These are phyloP conservation scores for Agapetus fuscipes DNA, from an alignment of 2,888 invertebrate species.

Conservation along the genomic window DNA sequence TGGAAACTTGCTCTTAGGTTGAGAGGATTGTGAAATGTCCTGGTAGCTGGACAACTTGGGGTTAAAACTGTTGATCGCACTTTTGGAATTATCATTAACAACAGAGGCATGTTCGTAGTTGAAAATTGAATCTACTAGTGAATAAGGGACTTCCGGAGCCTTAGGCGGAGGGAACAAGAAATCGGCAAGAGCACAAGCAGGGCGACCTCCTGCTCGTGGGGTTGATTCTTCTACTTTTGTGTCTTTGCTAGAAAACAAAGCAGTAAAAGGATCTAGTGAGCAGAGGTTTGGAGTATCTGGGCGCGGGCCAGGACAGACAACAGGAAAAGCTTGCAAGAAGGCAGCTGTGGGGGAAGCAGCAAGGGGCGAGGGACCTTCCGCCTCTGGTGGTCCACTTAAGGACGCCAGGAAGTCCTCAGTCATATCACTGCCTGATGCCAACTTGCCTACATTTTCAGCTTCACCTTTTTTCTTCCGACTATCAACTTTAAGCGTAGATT, in stretches of 20 bases:
- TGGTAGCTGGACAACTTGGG: constrained; percentile 5
- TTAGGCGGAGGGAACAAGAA: neutral
- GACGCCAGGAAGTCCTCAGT: constrained; percentile 14
- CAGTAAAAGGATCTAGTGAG: constrained; percentile 17
- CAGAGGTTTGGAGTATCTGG: constrained; percentile 35
- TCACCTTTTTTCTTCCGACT: no score
- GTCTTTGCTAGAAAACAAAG: constrained; percentile 17
- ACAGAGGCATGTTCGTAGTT: constrained; percentile 16
- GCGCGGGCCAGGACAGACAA: constrained; percentile 49
- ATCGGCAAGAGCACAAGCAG: neutral
- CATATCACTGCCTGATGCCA: constrained; percentile 8
- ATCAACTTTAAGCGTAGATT: no score
- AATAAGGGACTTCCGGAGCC: constrained; percentile 3
- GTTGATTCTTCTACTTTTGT: constrained; percentile 11
- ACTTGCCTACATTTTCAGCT: neutral
- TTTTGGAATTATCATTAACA: constrained; percentile 9
- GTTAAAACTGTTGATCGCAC: constrained; percentile 2
- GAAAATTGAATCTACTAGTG: constrained; percentile 15
- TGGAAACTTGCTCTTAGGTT: no score
- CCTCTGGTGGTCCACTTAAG: constrained; percentile 52
- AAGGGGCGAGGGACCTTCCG: constrained; percentile 28
- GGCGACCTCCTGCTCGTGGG: constrained; percentile 1
- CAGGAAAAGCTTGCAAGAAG: constrained; percentile 63
- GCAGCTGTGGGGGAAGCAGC: constrained; percentile 65
- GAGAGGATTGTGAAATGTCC: no score